Percentiles rank a stretch among this genome's conserved stretches.
These are phyloP conservation scores for Tiliacea aurago DNA, from an alignment of 2,888 invertebrate genomes.

Conservation along the genomic window DNA sequence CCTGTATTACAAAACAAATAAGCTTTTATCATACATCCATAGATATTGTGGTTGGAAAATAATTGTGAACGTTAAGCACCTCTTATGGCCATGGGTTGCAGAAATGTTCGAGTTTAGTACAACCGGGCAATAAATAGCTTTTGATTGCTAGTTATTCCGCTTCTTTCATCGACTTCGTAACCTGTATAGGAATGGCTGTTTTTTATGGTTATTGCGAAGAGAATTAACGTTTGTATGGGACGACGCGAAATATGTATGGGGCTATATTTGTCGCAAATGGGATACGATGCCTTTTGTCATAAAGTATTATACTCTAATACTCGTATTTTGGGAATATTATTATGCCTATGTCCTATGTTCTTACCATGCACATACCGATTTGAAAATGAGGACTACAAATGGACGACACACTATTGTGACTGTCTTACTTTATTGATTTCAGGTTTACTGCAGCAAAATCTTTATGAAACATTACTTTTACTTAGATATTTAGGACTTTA, in stretches of 20 bases:
- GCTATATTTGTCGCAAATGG: constrained; percentile 19
- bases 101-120: constrained; percentile 53
- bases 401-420: no score
- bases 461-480: no score
- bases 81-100: constrained; percentile 42
- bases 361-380: background rate
- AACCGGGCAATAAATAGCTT: constrained; percentile 52
- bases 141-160: constrained; percentile 58
- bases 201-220: constrained; percentile 50
- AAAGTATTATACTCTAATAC: background rate
- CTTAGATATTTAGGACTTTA: no score
- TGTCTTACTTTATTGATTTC: no score
- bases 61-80: constrained; percentile 44
- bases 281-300: constrained; percentile 15
- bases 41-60: constrained; percentile 15
- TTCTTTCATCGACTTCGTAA: constrained; percentile 55
- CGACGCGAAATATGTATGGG: constrained; percentile 24
- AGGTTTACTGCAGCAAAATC: no score
- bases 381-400: background rate
- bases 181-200: constrained; percentile 41
- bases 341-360: background rate
- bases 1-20: background rate
- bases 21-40: background rate
- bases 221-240: constrained; percentile 39
- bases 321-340: constrained; percentile 2